phyloP scores from a whole-genome alignment of 2,888 invertebrate genomes.

The Oscheius sp. region DNA sequence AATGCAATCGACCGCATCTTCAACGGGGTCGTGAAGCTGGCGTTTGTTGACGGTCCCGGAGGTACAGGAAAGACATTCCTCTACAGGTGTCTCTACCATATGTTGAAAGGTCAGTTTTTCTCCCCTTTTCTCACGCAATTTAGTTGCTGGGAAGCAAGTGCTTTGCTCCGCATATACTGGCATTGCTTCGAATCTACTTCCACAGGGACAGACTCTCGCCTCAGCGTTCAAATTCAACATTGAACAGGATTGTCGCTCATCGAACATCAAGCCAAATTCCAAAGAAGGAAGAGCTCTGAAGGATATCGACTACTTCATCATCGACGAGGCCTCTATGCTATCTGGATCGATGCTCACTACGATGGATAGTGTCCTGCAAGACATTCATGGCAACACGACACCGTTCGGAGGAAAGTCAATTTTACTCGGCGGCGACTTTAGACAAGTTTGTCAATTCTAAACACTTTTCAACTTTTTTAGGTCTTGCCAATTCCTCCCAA shows the following conservation, averaged over 20 bases:
- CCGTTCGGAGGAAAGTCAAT: constrained; percentile 43
- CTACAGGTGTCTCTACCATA: neutral
- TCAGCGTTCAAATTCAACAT: constrained; percentile 27
- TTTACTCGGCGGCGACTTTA: constrained; percentile 41
- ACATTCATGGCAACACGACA: constrained; percentile 11
- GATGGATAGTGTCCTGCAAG: constrained; percentile 34
- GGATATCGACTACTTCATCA: constrained; percentile 15
- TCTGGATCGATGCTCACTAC: constrained; percentile 32
- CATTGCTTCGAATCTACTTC: constrained; percentile 35
- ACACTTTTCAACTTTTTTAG: neutral
- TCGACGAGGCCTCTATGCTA: constrained; percentile 42
- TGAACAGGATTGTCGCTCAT: neutral
- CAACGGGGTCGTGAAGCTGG: neutral
- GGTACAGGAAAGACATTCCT: constrained; percentile 27
- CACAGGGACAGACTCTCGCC: constrained; percentile 39
- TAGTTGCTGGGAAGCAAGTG: too few relatives aligned
- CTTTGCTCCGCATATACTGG: too few relatives aligned
- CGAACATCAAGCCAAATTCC: constrained; percentile 12
- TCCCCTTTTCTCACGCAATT: too few relatives aligned
- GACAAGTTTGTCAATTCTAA: constrained; percentile 18
- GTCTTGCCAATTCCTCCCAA: constrained; percentile 38
- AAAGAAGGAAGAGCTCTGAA: constrained; percentile 17
- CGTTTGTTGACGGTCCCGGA: constrained; percentile 27
- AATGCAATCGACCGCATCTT: neutral
- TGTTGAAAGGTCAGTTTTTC: neutral